phyloP scores from a whole-genome alignment of 2,888 invertebrate species.

The Cylloceria caligata region DNA sequence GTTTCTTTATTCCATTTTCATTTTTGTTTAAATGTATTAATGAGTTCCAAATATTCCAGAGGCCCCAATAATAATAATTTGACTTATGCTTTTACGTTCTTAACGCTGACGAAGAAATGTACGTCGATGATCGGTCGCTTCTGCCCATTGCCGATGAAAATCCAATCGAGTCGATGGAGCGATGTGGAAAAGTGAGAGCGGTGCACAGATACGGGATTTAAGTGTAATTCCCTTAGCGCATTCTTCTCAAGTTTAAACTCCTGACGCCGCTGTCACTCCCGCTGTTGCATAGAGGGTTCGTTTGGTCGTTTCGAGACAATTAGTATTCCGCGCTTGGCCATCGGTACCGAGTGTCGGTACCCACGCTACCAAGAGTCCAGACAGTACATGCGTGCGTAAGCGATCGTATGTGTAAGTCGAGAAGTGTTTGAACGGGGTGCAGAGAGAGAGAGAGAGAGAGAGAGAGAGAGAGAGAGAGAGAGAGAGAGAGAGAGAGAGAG shows the following conservation, averaged over 20 bases:
- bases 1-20: too few species aligned
- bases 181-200: background rate
- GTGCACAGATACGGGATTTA: slow-evolving; percentile 4
- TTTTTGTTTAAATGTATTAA: too few species aligned
- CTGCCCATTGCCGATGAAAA: background rate
- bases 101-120: background rate
- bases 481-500: too few species aligned
- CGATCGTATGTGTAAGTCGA: slow-evolving; percentile 31
- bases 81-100: background rate
- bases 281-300: slow-evolving; percentile 53
- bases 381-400: background rate
- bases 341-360: slow-evolving; percentile 52
- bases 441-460: too few species aligned
- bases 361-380: background rate
- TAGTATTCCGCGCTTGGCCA: slow-evolving; percentile 78
- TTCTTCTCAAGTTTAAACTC: slow-evolving; percentile 17
- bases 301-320: slow-evolving; percentile 76
- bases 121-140: background rate
- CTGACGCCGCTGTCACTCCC: slow-evolving; percentile 4
- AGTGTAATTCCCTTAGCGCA: slow-evolving; percentile 62
- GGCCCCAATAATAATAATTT: background rate
- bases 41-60: too few species aligned
- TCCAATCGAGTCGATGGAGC: slow-evolving; percentile 7
- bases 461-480: too few species aligned
- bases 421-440: slow-evolving; percentile 50